These are phyloP conservation scores for Petrophora chlorosata DNA, from an alignment of 2,888 invertebrate genomes.

Conservation along the genomic window DNA sequence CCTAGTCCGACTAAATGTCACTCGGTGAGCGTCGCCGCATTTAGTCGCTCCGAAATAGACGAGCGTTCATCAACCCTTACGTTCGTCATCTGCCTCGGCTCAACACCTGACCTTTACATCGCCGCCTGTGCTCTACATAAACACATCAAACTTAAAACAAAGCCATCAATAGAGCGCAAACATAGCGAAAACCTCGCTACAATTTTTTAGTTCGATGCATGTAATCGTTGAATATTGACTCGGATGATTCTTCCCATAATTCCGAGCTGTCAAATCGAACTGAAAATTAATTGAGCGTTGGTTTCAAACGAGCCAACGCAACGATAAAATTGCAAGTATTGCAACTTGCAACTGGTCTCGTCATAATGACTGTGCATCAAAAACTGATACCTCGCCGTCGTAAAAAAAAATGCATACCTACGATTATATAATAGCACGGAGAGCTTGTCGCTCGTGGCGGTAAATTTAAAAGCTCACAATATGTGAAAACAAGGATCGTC, in stretches of 20 bases:
- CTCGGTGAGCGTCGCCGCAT: constrained; percentile 74
- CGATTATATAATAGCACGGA: constrained; percentile 52
- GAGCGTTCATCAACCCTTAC: constrained; percentile 81
- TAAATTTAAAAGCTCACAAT: constrained; percentile 36
- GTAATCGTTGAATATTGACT: constrained; percentile 23
- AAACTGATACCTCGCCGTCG: constrained; percentile 64
- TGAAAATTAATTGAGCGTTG: constrained; percentile 73
- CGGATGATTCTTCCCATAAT: constrained; percentile 36
- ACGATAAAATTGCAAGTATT: constrained; percentile 64
- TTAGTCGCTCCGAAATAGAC: constrained; percentile 81
- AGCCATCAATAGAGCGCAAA: constrained; percentile 43
- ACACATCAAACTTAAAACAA: constrained; percentile 34
- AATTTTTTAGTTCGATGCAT: constrained; percentile 10
- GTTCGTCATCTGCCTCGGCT: constrained; percentile 66
- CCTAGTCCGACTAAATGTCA: constrained; percentile 80
- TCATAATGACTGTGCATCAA: constrained; percentile 74
- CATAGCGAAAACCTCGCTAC: constrained; percentile 29
- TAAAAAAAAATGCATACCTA: constrained; percentile 69
- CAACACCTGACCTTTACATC: constrained; percentile 67
- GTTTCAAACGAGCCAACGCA: constrained; percentile 56
- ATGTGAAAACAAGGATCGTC: constrained; percentile 4
- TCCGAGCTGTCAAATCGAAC: constrained; percentile 67
- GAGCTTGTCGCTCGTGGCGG: constrained; percentile 52
- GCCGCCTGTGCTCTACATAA: constrained; percentile 42
- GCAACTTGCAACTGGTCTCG: no score